phyloP scores from a whole-genome alignment of 2,797 vertebrate genomes.

The Chelonia mydas region DNA sequence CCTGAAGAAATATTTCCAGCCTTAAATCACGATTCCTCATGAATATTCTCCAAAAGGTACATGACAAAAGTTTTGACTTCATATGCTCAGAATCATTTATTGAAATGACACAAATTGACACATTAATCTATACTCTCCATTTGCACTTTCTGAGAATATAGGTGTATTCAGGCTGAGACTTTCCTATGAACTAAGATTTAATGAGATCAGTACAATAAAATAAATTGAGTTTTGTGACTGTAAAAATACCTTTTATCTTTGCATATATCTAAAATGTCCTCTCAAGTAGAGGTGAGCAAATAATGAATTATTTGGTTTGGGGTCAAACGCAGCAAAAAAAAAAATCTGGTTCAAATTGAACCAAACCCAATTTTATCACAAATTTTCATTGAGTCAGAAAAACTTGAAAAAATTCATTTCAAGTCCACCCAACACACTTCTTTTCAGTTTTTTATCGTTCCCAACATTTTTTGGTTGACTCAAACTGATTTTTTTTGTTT shows the following conservation, averaged over 20 bases:
- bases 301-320: too few species aligned
- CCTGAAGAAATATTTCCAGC: not conserved
- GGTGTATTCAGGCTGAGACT: not conserved
- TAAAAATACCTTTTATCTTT: accelerated
- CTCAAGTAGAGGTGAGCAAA: too few species aligned
- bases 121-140: not conserved
- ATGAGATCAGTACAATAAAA: too few species aligned
- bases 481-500: not conserved
- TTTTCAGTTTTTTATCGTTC: not conserved
- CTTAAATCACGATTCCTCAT: not conserved
- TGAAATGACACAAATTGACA: not conserved
- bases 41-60: accelerated
- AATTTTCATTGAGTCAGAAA: too few species aligned
- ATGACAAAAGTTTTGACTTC: not conserved
- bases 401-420: too few species aligned
- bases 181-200: not conserved
- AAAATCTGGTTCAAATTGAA: too few species aligned
- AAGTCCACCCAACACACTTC: too few species aligned
- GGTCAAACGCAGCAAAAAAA: too few species aligned
- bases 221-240: not conserved
- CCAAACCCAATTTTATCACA: too few species aligned
- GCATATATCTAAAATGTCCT: too few species aligned
- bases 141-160: not conserved
- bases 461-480: not conserved
- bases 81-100: not conserved